phyloP scores from a whole-genome alignment of 2,888 invertebrate genomes.

The Oscheius sp. region DNA sequence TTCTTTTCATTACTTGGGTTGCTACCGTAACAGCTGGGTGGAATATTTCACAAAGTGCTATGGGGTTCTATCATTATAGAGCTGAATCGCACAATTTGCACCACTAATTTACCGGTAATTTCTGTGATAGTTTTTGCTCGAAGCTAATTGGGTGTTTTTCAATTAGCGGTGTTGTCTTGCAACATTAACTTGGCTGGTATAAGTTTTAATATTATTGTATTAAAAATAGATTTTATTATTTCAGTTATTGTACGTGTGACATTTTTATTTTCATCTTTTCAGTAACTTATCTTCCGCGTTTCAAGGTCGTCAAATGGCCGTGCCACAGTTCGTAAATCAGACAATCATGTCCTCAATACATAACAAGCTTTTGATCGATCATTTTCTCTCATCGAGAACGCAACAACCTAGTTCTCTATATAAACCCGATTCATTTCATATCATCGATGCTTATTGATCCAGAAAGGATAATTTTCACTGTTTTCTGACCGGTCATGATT shows the following conservation, averaged over 20 bases:
- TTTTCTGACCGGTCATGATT: too few relatives aligned
- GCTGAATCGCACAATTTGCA: conserved; percentile 46
- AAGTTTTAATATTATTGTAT: conserved; percentile 1
- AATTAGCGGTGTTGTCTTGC: conserved; percentile 2
- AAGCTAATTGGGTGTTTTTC: conserved; percentile 6
- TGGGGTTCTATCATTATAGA: conserved; percentile 65
- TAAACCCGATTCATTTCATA: not conserved
- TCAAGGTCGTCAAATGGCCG: not conserved
- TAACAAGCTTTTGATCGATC: not conserved
- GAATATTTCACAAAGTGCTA: conserved; percentile 77
- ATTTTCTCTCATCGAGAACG: conserved; percentile 5
- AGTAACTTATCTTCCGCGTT: not conserved
- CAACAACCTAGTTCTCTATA: not conserved
- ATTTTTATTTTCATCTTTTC: not conserved
- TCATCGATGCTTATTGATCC: not conserved
- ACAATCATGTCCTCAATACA: not conserved
- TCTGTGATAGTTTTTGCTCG: conserved; percentile 15
- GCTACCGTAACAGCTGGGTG: conserved; percentile 81
- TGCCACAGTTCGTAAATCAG: conserved; percentile 19
- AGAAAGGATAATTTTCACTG: not conserved
- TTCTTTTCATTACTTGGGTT: conserved; percentile 82
- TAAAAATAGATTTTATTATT: not conserved
- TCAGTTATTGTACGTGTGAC: too few relatives aligned
- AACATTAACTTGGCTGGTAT: conserved; percentile 7
- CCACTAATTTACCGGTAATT: conserved; percentile 14